phyloP scores from a whole-genome alignment of 2,113 vertebrate species.

The Hippopotamus amphibius region DNA sequence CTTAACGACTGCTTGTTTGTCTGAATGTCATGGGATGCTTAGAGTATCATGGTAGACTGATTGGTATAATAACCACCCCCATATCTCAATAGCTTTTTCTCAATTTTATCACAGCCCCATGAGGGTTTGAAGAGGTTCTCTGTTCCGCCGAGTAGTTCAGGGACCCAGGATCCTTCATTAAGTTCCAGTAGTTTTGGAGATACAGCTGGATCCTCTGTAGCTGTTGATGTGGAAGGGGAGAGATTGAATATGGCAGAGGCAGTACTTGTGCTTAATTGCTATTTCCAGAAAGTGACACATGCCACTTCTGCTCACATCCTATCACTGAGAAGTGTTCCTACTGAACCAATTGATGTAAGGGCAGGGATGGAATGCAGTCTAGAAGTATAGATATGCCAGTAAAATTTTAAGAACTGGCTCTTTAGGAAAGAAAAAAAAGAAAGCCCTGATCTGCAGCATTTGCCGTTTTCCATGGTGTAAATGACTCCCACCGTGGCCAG shows the following conservation, averaged over 20 bases:
- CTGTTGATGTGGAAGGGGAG: not conserved
- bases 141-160: not conserved
- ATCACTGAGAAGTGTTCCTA: not conserved
- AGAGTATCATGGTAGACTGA: not conserved
- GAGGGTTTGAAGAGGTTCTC: not conserved
- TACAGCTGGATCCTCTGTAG: not conserved
- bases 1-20: not conserved
- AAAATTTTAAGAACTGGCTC: not conserved
- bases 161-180: not conserved
- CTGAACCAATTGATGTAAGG: not conserved
- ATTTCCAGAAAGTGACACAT: not conserved
- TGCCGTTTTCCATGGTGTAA: not conserved
- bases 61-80: not conserved
- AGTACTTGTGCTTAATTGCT: not conserved
- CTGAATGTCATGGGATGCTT: not conserved
- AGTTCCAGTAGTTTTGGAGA: not conserved
- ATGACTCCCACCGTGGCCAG: not conserved
- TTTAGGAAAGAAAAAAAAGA: not conserved
- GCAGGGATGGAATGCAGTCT: not conserved
- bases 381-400: not conserved
- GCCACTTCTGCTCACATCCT: not conserved
- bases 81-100: not conserved
- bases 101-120: not conserved
- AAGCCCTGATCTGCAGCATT: not conserved
- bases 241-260: not conserved